Evolutionary conservation across 64 coral and sea anemone genomes (phyloP), one percentile per base, ranked within the genome.

Genomic region (Acropora yongei): DNA sequence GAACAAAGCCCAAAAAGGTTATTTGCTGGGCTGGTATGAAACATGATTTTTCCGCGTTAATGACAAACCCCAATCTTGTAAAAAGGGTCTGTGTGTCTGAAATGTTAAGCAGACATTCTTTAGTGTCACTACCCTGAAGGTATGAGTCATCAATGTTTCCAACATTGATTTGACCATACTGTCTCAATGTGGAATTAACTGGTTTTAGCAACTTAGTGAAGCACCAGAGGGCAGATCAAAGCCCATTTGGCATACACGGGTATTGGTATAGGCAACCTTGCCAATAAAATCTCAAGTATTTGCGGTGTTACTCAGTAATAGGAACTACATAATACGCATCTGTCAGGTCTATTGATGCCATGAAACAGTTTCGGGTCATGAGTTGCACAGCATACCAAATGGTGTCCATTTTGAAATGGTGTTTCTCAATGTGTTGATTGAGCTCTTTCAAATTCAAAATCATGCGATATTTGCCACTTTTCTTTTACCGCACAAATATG

Each of bases 401-500:
- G 60, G 87, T 79, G 20, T 89, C 86, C 75, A 79, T 89, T 67
- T 89, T 89, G 1, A 55, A 55, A 55, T 55, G 51, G 2, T 55
- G 51, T 55, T 55, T 55, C 51, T 55, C 51, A 55, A 55, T 55
- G 51, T 55, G 51, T 9, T 55, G 5, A 55, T 55, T 55, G 51
- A 55, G 51, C 51, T 55, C 19, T 78, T 86, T 78, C 49, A 79
- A 65, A 47, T 92, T 91, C 46, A 83, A 42, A 53, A 75, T 83
- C 68, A 83, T 83, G 49, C 78, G 44, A 40, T 82, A 83, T 82
- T 82, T n/a, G 20, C 89, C 78, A 74, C 81, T 83, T 92, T 86
- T 92, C 80, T 92, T 91, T 80, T 79, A 66, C 78, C 78, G 68
- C 44, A 72, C 53, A 91, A 91, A 91, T 47, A 91, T 84, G 61